Evolutionary conservation across 2,113 vertebrate species (phyloP).

Genomic region (Emydocephalus ijimae): DNA sequence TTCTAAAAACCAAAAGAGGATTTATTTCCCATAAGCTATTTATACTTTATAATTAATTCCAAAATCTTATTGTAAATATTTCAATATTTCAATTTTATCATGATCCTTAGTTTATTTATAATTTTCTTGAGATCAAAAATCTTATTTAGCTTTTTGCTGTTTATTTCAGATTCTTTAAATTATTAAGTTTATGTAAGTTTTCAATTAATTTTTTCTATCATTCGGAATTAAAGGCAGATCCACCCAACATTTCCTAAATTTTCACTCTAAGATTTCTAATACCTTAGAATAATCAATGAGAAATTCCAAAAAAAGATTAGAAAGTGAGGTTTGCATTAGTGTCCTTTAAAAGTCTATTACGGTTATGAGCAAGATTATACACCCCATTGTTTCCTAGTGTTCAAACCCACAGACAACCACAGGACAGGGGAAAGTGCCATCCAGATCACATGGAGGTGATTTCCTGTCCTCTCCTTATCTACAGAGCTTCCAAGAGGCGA

Average conservation of each 20-base stretch:
- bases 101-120: background rate
- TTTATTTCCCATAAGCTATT: background rate
- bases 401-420: background rate
- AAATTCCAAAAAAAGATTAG: background rate
- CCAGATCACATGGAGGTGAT: background rate
- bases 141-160: background rate
- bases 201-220: background rate
- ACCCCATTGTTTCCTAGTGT: background rate
- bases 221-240: background rate
- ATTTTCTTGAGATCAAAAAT: background rate
- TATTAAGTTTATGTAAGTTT: too few relatives aligned
- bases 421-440: background rate
- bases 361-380: background rate
- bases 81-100: background rate
- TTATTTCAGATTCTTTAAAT: background rate
- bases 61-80: background rate
- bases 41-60: background rate
- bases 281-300: background rate
- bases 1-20: background rate
- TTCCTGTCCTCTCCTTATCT: background rate
- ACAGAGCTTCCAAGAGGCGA: background rate
- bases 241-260: background rate
- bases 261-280: background rate
- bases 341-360: background rate
- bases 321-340: background rate